These are phyloP conservation scores for Drosophila quinaria DNA, from an alignment of 2,888 invertebrate genomes.

Conservation along the genomic window DNA sequence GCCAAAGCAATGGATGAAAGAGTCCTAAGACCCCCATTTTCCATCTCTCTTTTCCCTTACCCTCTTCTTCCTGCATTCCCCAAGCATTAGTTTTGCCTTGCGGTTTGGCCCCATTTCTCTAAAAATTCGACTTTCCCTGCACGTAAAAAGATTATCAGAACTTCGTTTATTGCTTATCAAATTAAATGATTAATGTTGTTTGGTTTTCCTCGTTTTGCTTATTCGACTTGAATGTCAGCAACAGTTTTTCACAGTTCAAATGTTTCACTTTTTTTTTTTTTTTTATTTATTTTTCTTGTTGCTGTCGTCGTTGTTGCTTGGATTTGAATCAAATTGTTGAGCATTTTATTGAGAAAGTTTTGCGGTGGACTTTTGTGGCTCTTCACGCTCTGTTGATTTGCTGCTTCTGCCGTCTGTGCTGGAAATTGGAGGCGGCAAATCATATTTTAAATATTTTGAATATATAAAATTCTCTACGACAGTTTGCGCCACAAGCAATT, in stretches of 20 bases:
- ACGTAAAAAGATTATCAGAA: constrained; percentile 72
- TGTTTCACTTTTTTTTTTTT: constrained; percentile 23
- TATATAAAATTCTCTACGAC: constrained; percentile 29
- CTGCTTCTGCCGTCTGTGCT: not conserved
- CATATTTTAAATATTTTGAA: constrained; percentile 47
- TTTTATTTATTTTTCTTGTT: constrained; percentile 35
- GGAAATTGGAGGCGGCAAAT: constrained; percentile 37
- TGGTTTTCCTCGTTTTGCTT: constrained; percentile 9
- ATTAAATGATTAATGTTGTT: constrained; percentile 78
- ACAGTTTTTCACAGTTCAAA: constrained; percentile 66
- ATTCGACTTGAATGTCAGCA: constrained; percentile 66
- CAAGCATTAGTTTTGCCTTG: constrained; percentile 42
- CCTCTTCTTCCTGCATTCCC: not conserved
- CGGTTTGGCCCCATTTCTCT: constrained; percentile 32
- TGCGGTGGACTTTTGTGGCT: constrained; percentile 56
- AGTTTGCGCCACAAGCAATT: constrained; percentile 17
- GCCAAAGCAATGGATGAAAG: constrained; percentile 32
- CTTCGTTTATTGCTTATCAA: constrained; percentile 79
- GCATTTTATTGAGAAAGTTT: constrained; percentile 76
- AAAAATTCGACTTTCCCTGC: constrained; percentile 28
- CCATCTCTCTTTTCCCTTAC: not conserved
- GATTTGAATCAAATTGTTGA: constrained; percentile 53
- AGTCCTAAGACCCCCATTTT: not conserved
- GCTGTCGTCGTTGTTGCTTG: constrained; percentile 14
- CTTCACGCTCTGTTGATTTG: constrained; percentile 59